Base-by-base conservation (phyloP, 1,140 invertebrate genomes). In the Eueides isabella region DNA sequence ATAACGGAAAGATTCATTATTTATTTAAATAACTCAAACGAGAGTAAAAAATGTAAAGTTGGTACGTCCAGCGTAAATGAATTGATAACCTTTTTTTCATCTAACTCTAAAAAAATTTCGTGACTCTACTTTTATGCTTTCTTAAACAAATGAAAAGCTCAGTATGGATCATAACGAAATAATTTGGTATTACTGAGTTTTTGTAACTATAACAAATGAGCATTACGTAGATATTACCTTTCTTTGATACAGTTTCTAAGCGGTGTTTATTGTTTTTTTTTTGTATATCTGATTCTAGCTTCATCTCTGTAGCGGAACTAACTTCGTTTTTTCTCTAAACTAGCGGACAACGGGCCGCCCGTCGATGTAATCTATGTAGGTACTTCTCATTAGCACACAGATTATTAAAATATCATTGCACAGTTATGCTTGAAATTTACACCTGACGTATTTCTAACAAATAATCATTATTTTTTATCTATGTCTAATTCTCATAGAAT, bases 231-330 rank as follows among this genome's bases (percentile, higher is more conserved):
- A 38, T 14, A 38, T 11, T 65, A 33, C 61, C 44, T 71, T 61
- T 33, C 33, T 75, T 61, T 12, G 23, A 73, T 80, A 85, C 79
- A 84, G 84, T 83, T 82, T 67, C 72, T 75, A 69, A 84, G 80
- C 80, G 79, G 83, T 80, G 82, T 83, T 88, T 67, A 67, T 72
- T 73, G 64, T 73, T 67, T 74, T 73, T 74, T 74, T 38, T 38
- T 38, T 82, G 79, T n/a, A 84, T 87, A 83, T 85, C 71, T 63
- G 81, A 84, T 79, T 79, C 75, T 66, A 80, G 74, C 79, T 80
- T 68, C 78, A 81, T 83, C 82, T 81, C 70, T 80, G 73, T 81
- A 85, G 82, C 85, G 83, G 82, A 83, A 85, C 83, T 72, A 71
- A 77, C 79, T 77, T 78, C 76, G 80, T 82, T 80, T 86, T 85